phyloP scores from a whole-genome alignment of 2,888 invertebrate species.

The Notodonta ziczac region DNA sequence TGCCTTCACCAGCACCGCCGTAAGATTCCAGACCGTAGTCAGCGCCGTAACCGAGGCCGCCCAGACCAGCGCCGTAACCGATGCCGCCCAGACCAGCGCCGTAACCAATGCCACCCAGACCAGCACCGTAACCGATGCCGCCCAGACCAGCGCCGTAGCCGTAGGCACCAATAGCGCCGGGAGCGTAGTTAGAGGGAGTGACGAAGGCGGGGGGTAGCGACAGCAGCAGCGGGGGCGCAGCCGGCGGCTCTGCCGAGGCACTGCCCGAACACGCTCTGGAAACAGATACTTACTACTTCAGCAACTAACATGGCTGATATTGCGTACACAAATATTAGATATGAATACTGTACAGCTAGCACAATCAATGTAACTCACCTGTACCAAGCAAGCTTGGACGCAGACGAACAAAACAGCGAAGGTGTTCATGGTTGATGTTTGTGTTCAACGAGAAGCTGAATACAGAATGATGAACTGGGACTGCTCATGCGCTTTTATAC shows the following conservation, averaged over 20 bases:
- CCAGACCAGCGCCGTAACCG: conserved; percentile 14
- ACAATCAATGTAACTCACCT: conserved; percentile 15
- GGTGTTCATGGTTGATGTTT: conserved; percentile 22
- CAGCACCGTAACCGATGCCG: conserved; percentile 10
- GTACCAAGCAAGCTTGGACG: conserved; percentile 31
- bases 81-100: conserved; percentile 10
- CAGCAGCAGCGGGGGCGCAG: conserved; percentile 6
- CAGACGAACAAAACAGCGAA: conserved; percentile 26
- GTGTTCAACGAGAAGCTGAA: not conserved
- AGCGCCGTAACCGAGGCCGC: conserved; percentile 29
- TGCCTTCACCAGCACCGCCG: conserved; percentile 9
- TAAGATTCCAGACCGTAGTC: conserved; percentile 18
- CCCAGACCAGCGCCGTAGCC: conserved; percentile 14
- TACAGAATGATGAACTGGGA: not conserved
- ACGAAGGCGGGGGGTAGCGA: conserved; percentile 4
- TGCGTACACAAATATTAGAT: too few species aligned
- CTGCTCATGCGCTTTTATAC: not conserved
- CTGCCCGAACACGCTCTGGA: conserved; percentile 26
- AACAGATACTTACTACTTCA: not conserved
- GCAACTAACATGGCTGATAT: too few species aligned
- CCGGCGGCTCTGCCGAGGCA: conserved; percentile 27
- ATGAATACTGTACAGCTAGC: not conserved
- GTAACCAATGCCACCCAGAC: not conserved
- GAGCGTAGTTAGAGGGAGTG: conserved; percentile 13
- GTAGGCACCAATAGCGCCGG: conserved; percentile 21